phyloP scores from a whole-genome alignment of 2,797 vertebrate species.

The Clarias pachynema region DNA sequence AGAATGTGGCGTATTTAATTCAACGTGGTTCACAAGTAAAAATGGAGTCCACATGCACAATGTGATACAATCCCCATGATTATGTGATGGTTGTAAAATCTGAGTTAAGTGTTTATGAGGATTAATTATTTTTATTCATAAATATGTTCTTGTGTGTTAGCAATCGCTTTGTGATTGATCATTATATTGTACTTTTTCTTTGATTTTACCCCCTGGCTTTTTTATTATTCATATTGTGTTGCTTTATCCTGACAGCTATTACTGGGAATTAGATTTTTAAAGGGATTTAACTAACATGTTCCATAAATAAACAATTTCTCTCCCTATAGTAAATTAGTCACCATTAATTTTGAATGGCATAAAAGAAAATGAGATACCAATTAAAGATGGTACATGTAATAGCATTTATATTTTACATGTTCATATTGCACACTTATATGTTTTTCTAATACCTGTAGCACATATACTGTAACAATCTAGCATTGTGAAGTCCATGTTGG shows the following conservation, averaged over 20 bases:
- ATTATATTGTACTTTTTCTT: conserved; percentile 72
- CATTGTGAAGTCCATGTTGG: no score
- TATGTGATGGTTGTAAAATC: conserved; percentile 67
- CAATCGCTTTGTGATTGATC: conserved; percentile 68
- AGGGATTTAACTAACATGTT: conserved; percentile 73
- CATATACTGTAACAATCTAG: no score
- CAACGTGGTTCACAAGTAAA: not conserved
- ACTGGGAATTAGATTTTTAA: conserved; percentile 74
- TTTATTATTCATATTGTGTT: conserved; percentile 76
- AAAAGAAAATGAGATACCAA: conserved; percentile 27
- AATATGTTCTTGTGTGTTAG: conserved; percentile 60
- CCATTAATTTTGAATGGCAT: conserved; percentile 78
- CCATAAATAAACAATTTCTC: conserved; percentile 77
- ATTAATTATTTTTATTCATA: conserved; percentile 74
- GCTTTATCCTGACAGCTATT: conserved; percentile 69
- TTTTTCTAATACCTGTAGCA: not conserved
- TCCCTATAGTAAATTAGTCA: conserved; percentile 72
- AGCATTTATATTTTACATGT: not conserved
- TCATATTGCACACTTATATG: not conserved
- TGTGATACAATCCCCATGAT: conserved; percentile 64
- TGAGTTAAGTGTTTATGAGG: conserved; percentile 63
- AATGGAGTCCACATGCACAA: conserved; percentile 63
- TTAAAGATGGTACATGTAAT: no score
- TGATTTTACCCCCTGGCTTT: conserved; percentile 63
- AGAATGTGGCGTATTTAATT: not conserved